Evolutionary conservation across 1,140 invertebrate species (phyloP).

Genomic region (Thalassaphorura encarpata): DNA sequence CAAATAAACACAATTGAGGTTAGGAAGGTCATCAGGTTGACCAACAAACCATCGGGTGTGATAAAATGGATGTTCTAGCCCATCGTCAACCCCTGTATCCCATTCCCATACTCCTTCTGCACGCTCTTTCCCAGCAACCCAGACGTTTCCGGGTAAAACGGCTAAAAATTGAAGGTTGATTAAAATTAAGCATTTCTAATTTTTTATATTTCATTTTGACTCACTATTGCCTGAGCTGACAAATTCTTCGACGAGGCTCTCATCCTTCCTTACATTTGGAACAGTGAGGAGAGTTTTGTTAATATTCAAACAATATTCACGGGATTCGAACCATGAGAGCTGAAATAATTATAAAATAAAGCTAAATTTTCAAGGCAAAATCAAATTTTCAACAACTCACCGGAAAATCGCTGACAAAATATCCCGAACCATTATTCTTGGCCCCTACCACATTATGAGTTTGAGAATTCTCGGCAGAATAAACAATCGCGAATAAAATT

Average conservation of each 20-base stretch:
- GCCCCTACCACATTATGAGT: too few relatives aligned
- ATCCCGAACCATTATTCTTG: too few relatives aligned
- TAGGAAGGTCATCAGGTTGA: conserved; percentile 24
- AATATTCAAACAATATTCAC: neutral
- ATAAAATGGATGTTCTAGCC: conserved; percentile 23
- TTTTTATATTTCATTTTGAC: neutral
- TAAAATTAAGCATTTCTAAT: neutral
- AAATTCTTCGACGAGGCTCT: conserved; percentile 8
- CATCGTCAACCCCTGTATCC: conserved; percentile 13
- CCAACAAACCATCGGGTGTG: conserved; percentile 30
- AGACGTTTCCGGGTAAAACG: conserved; percentile 17
- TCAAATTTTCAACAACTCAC: too few relatives aligned
- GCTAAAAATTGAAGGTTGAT: neutral
- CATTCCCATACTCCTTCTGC: conserved; percentile 29
- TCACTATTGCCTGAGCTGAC: neutral
- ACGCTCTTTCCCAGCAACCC: conserved; percentile 19
- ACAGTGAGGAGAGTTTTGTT: conserved; percentile 14
- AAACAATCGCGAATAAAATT: too few relatives aligned
- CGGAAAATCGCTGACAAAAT: too few relatives aligned
- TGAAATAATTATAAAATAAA: too few relatives aligned
- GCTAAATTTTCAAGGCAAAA: too few relatives aligned
- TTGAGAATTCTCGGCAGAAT: too few relatives aligned
- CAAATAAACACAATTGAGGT: conserved; percentile 27
- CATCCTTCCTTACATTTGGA: conserved; percentile 6
- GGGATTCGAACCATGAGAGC: conserved; percentile 11